These are phyloP conservation scores for Cichlasoma orientale DNA, from an alignment of 2,797 vertebrate genomes.

Conservation along the genomic window DNA sequence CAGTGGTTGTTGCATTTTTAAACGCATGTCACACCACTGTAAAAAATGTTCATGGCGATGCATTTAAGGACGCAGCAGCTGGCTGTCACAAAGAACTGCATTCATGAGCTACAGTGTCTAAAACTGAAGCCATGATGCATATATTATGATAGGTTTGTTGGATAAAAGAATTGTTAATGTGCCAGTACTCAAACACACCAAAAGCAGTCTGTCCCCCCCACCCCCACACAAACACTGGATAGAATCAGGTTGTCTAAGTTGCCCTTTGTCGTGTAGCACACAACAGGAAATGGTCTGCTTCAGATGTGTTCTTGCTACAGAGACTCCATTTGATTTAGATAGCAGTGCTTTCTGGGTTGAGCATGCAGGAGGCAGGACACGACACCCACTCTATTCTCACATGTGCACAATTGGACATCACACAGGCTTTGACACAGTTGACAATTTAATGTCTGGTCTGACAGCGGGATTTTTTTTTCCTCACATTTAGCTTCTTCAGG, in stretches of 20 bases:
- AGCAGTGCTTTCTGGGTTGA: not conserved
- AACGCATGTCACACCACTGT: not conserved
- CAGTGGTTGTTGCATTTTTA: not conserved
- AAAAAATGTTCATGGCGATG: not conserved
- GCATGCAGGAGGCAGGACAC: not conserved
- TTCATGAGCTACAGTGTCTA: constrained; percentile 17
- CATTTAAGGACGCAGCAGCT: not conserved
- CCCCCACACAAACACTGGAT: not conserved
- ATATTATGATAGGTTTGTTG: not conserved
- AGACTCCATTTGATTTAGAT: not conserved
- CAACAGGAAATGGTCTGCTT: constrained; percentile 9
- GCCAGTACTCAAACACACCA: not conserved
- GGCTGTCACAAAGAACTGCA: constrained; percentile 9
- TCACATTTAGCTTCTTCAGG: not conserved
- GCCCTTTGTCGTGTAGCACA: not conserved
- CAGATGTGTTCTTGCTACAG: not conserved
- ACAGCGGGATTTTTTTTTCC: fast-evolving
- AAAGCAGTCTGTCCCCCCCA: not conserved
- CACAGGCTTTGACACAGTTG: not conserved
- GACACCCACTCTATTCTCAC: not conserved
- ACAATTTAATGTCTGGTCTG: not conserved
- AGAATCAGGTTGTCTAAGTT: not conserved
- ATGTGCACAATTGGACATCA: not conserved
- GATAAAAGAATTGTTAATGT: not conserved
- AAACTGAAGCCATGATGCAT: not conserved